phyloP scores from a whole-genome alignment of 2,888 invertebrate genomes.

The Tyria jacobaeae region DNA sequence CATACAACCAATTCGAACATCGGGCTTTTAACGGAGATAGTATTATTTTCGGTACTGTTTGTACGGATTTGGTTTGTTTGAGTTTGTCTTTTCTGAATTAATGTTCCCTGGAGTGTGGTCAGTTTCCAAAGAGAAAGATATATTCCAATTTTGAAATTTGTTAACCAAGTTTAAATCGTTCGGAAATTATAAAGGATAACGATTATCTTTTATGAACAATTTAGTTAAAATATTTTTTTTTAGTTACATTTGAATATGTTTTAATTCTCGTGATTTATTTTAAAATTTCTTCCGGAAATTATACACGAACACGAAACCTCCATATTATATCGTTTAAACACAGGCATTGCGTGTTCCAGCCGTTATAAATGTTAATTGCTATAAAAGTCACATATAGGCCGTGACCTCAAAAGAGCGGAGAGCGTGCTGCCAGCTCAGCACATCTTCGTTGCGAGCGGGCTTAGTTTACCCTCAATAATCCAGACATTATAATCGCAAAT shows the following conservation, averaged over 20 bases:
- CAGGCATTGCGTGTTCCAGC: slow-evolving; percentile 19
- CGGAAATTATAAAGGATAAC: not conserved
- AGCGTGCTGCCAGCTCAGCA: slow-evolving; percentile 1
- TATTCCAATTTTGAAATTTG: not conserved
- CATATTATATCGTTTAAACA: slow-evolving; percentile 10
- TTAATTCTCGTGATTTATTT: not conserved
- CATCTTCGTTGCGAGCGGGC: too few species aligned
- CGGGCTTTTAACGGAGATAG: not conserved
- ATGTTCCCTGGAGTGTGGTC: not conserved
- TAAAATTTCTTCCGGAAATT: slow-evolving; percentile 1
- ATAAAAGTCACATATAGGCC: slow-evolving; percentile 15
- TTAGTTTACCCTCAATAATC: not conserved
- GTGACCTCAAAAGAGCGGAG: not conserved
- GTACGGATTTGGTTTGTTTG: not conserved
- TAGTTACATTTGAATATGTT: not conserved
- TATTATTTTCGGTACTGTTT: not conserved
- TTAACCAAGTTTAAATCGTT: not conserved
- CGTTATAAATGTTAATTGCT: slow-evolving; percentile 20
- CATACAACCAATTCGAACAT: not conserved
- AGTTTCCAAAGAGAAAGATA: not conserved
- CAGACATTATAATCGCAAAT: too few species aligned
- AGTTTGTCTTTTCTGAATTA: not conserved
- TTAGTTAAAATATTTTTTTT: not conserved
- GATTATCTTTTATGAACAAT: not conserved
- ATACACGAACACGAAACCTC: slow-evolving; percentile 10